Evolutionary conservation across 2,888 invertebrate species (phyloP).

Genomic region (Nezara viridula): DNA sequence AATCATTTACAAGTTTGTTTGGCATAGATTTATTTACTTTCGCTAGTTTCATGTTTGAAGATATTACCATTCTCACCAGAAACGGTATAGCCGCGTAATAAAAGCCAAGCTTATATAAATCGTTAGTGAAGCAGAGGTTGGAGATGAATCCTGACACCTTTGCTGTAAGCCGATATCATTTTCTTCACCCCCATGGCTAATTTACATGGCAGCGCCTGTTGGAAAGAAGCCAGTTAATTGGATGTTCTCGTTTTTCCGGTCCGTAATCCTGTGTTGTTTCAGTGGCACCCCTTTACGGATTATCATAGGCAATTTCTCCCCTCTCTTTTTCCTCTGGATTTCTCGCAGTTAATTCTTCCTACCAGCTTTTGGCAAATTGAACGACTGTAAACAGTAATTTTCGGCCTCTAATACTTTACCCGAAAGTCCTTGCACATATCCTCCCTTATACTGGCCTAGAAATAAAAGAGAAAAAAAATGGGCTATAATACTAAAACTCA

Average conservation of each 20-base stretch:
- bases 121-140: neutral
- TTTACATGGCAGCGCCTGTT: neutral
- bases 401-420: neutral
- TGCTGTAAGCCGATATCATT: neutral
- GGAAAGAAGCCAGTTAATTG: slow-evolving; percentile 35
- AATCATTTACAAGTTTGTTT: no score
- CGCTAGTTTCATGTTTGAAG: no score
- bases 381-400: slow-evolving; percentile 22
- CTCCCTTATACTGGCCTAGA: neutral
- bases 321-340: neutral
- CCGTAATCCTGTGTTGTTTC: slow-evolving; percentile 6
- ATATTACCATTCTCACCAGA: no score
- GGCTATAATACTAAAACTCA: slow-evolving; percentile 42
- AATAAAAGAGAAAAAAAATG: slow-evolving; percentile 15
- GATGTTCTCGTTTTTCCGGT: slow-evolving; percentile 4
- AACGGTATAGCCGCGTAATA: no score
- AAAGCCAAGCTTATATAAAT: neutral
- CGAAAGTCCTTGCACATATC: slow-evolving; percentile 20
- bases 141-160: slow-evolving; percentile 5
- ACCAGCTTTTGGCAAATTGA: slow-evolving; percentile 35
- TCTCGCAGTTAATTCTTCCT: slow-evolving; percentile 3
- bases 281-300: neutral
- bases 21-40: no score
- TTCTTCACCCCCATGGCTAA: slow-evolving; percentile 11
- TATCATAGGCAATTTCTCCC: slow-evolving; percentile 28